A percentile compares a stretch with the other conserved stretches of the same genome.
Evolutionary conservation across 2,888 invertebrate species (phyloP).

Genomic region (Dusona sp.): DNA sequence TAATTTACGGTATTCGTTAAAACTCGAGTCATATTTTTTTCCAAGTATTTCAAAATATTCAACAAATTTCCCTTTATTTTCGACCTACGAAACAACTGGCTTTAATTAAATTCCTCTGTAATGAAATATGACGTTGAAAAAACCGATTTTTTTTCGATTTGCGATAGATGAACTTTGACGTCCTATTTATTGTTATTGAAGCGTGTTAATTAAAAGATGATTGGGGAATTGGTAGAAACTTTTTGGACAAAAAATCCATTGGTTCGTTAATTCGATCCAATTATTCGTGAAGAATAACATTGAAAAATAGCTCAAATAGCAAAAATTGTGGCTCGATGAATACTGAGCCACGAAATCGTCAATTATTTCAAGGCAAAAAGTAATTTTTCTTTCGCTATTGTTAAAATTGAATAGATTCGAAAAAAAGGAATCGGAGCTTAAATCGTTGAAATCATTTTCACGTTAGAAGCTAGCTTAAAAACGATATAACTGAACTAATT

Average conservation of each 20-base stretch:
- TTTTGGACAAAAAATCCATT: background rate
- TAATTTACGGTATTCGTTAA: too few species aligned
- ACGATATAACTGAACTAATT: conserved; percentile 7
- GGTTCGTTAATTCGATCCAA: background rate
- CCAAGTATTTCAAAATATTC: background rate
- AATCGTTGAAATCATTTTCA: background rate
- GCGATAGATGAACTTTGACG: background rate
- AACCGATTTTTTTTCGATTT: background rate
- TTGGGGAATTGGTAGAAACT: background rate
- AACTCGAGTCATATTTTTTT: background rate
- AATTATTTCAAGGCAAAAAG: too few species aligned
- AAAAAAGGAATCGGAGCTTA: background rate
- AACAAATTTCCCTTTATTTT: background rate
- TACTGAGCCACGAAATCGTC: too few species aligned
- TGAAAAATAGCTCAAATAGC: too few species aligned
- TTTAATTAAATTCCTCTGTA: background rate
- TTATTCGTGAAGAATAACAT: background rate
- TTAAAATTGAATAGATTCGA: background rate
- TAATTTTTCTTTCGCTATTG: background rate
- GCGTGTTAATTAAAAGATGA: background rate
- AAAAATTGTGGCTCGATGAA: too few species aligned
- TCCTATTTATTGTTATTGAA: background rate
- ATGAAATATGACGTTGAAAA: background rate
- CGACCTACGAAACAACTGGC: background rate
- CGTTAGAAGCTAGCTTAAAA: conserved; percentile 2